These are phyloP conservation scores for Notodonta dromedarius DNA, from an alignment of 2,888 invertebrate species.

Conservation along the genomic window DNA sequence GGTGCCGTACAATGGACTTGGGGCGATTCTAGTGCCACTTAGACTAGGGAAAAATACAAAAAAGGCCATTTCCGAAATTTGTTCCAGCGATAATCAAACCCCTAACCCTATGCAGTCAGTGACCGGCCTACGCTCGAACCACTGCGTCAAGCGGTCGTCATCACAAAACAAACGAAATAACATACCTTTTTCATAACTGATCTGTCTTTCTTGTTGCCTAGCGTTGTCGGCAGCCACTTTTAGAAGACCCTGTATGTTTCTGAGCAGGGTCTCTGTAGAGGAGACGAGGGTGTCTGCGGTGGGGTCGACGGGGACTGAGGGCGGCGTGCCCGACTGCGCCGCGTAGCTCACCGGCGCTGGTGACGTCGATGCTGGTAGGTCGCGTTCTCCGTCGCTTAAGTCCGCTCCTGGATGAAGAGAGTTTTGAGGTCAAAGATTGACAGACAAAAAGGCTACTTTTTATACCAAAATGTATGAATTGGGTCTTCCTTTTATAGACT, in stretches of 20 bases:
- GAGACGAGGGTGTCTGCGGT: conserved; percentile 85
- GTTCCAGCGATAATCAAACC: too few relatives aligned
- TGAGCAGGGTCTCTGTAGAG: conserved; percentile 96
- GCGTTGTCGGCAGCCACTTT: conserved; percentile 99
- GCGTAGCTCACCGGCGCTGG: conserved; percentile 92
- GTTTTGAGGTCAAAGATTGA: background rate
- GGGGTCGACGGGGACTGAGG: conserved; percentile 74
- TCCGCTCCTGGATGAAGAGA: conserved; percentile 80
- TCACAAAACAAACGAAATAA: background rate
- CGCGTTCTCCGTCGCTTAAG: conserved; percentile 90
- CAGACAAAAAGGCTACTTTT: too few relatives aligned
- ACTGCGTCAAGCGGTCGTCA: too few relatives aligned
- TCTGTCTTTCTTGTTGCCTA: conserved; percentile 97
- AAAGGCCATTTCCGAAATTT: too few relatives aligned
- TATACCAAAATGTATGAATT: too few relatives aligned
- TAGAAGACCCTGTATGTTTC: conserved; percentile 97
- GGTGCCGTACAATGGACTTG: too few relatives aligned
- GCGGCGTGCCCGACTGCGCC: conserved; percentile 85
- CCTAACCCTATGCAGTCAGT: too few relatives aligned
- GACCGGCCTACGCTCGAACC: too few relatives aligned
- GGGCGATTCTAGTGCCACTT: too few relatives aligned
- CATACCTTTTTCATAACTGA: conserved; percentile 98
- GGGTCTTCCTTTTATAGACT: too few relatives aligned
- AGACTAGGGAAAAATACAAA: too few relatives aligned
- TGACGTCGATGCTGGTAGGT: conserved; percentile 86